Base-by-base conservation (phyloP, 2,888 invertebrate species). In the Acholoe squamosa region DNA sequence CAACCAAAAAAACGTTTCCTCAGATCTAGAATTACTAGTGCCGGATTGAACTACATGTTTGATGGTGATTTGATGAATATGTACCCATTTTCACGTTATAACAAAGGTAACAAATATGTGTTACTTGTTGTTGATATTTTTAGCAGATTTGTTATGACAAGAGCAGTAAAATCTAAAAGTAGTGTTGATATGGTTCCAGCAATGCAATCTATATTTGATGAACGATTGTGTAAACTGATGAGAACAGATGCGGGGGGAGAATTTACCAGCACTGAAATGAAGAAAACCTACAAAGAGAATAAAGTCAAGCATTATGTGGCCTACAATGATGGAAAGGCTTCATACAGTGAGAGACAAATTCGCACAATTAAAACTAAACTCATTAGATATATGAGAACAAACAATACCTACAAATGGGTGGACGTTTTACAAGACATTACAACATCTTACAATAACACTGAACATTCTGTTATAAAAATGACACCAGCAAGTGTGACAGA, bases 1-100 rank as follows among this genome's bases (percentile, higher is more conserved):
- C 43, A 43, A 43, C 43, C 43, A 43, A 43, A 43, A 10, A 43
- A 3, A 3, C 43, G 43, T 43, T 43, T 43, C 43, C 43, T 43
- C 43, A 43, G 43, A 43, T 43, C 43, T 43, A 43, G 43, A 43
- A 10, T 43, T 3, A 43, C 43, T 43, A 43, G 43, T 43, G 43
- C 43, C 3, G 43, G 43, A 43, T 43, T 43, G 10, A 43, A 43
- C 43, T 43, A 43, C 10, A 43, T 43, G 43, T 43, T 43, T 43
- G 61, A 61, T 61, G 61, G 61, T 7, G 61, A 61, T 14, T 61
- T 61, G 25, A 61, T 61, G 61, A 61, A 61, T 61, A 61, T 61
- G 61, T 61, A 61, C 25, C 22, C 61, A 1, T n/a, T 61, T n/a
- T 61, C 61, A 61, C 19, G 25, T n/a, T n/a, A n/a, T 61, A 61